A percentile compares a stretch with the other conserved stretches of the same genome.
Evolutionary conservation across 2,888 invertebrate species (phyloP).

Genomic region (Gymnoscelis rufifasciata): DNA sequence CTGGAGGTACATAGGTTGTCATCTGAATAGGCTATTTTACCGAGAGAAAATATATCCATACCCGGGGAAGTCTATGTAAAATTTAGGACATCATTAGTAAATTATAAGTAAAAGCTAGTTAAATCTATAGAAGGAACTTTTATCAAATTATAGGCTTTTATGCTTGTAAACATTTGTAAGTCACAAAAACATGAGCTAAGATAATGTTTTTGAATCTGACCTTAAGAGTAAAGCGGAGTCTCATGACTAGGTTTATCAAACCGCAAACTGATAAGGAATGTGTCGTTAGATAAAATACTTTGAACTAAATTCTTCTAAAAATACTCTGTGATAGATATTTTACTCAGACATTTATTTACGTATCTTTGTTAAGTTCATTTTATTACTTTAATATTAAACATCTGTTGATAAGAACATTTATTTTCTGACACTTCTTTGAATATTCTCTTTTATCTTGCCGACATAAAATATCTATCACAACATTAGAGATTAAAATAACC

Average conservation of each 20-base stretch:
- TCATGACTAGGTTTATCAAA: slow-evolving; percentile 54
- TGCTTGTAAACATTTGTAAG: background rate
- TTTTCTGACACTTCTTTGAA: too few relatives aligned
- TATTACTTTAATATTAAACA: too few relatives aligned
- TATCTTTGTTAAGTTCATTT: too few relatives aligned
- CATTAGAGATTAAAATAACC: slow-evolving; percentile 37
- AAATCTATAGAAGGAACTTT: too few relatives aligned
- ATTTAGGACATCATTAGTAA: too few relatives aligned
- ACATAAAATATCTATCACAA: slow-evolving; percentile 17
- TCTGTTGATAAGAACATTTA: too few relatives aligned
- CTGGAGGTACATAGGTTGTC: too few relatives aligned
- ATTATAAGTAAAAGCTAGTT: too few relatives aligned
- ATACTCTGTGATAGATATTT: slow-evolving; percentile 12
- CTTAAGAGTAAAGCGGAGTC: slow-evolving; percentile 41
- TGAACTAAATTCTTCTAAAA: slow-evolving; percentile 29
- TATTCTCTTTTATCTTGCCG: background rate
- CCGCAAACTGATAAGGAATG: slow-evolving; percentile 38
- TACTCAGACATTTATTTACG: background rate
- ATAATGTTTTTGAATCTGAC: slow-evolving; percentile 9
- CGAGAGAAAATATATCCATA: too few relatives aligned
- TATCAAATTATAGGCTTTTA: too few relatives aligned
- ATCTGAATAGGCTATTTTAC: too few relatives aligned
- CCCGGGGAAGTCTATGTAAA: too few relatives aligned
- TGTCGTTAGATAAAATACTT: slow-evolving; percentile 34
- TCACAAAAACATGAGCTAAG: background rate